These are phyloP conservation scores for Sabatieria punctata DNA, from an alignment of 2,888 invertebrate species.

Conservation along the genomic window DNA sequence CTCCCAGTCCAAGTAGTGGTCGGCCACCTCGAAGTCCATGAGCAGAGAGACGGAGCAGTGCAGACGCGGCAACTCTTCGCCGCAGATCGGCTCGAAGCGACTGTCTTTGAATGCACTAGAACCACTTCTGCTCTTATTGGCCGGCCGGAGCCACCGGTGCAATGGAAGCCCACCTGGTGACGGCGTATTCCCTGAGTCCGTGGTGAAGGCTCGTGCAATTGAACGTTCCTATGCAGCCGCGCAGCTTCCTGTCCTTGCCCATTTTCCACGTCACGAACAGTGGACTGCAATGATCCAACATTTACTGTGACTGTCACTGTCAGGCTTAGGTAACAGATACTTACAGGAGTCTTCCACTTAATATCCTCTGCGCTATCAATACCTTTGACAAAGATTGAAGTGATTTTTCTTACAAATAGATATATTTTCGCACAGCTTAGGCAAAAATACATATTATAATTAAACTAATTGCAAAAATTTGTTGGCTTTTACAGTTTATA, in stretches of 20 bases:
- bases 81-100: constrained; percentile 79
- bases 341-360: no score
- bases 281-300: constrained; percentile 49
- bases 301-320: background rate
- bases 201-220: constrained; percentile 85
- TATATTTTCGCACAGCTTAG: no score
- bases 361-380: no score
- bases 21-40: constrained; percentile 85
- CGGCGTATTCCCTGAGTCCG: constrained; percentile 84
- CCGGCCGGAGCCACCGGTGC: no score
- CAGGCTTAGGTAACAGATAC: no score
- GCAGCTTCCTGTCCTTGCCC: constrained; percentile 76
- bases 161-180: constrained; percentile 60
- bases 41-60: constrained; percentile 90
- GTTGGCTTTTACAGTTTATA: no score
- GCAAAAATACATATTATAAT: no score
- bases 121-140: no score
- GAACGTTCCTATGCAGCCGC: constrained; percentile 98
- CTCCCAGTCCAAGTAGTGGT: constrained; percentile 90
- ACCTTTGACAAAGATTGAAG: no score
- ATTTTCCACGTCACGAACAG: constrained; percentile 99
- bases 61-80: constrained; percentile 76
- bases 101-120: constrained; percentile 87
- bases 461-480: no score
- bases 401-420: no score